Base-by-base conservation (phyloP, 2,888 invertebrate genomes). In the Hecatera dysodea region DNA sequence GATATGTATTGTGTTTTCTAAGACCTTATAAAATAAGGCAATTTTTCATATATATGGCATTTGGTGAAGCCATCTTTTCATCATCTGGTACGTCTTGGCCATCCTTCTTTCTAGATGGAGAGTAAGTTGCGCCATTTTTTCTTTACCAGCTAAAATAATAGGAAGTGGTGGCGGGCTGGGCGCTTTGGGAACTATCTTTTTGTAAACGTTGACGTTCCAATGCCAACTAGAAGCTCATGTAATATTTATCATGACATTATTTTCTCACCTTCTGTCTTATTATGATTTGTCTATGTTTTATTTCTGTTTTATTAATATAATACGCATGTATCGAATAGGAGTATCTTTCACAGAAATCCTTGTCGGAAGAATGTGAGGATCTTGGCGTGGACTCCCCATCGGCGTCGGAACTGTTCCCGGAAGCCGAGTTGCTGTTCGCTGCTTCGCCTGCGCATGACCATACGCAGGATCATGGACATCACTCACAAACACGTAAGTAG, bases 321-420 rank as follows among this genome's bases (percentile, higher is more conserved):
- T 68, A 64, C 64, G 61, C 67, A 68, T 70, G 73, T 81, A 77
- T 78, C 68, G 77, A 80, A 46, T 77, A 77, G 77, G 77, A 80
- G 61, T 71, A 50, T 63, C 64, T 65, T 70, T 91, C 97, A 9
- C 97, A 98, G 94, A 98, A 98, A 90, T 97, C 97, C 17, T 91
- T 98, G 19, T 97, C 98, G 0, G 98, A 98, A 88, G 98, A 98
- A 90, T 98, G 98, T 90, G 98, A 98, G 86, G 98, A 98, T 88
- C 93, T 98, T 17, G 98, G 98, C 7, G 98, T 98, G 62, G 98
- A 98, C 85, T 98, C 98, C 56, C 98, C 98, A 0, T 97, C 97
- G n/a, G 97, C 98, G 0, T 97, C 97, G 75, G 98, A 98, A 86
- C 92, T 98, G 78, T 98, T 98, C 88, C 98, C 98, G 0, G 98